Evolutionary conservation across 2,113 vertebrate genomes (phyloP), one percentile per base, ranked within the genome.

Genomic region (Pungitius pungitius): DNA sequence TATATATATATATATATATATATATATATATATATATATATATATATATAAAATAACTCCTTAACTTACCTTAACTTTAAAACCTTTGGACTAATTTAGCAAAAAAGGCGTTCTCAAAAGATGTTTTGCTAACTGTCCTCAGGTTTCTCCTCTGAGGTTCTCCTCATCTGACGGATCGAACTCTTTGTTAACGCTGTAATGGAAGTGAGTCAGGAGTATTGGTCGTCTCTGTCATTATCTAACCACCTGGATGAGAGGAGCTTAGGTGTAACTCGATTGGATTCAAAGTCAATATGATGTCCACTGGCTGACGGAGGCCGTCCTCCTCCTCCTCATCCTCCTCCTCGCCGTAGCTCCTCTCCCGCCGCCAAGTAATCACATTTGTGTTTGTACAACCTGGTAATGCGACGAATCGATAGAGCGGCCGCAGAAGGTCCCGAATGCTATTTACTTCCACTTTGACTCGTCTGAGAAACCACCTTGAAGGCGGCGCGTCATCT

Each of bases 331-430:
- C 49, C 30, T 47, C 61, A 73, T 84, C 49, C 63, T 3, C 59
- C 58, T 42, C 76, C 81, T 80, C 75, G 43, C 74, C 52, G 49
- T 64, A 12, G 66, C 84, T 84, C 82, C 72, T 6, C 69, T 73
- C 43, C 65, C 3, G 56, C 62, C 47, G 49, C 35, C 37, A 43
- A 69, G 60, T 90, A 80, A 90, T 87, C 77, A 14, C 66, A 85
- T 90, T 87, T 89, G 68, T 87, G 85, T 86, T 86, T 80, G 86
- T 83, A 84, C 80, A 56, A 76, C 24, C 69, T 75, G 76, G 75
- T 86, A 78, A 86, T 75, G 43, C 75, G 24, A 77, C 7, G 45
- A 68, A 80, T 84, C 30, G 51, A 52, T 82, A 79, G 45, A 68
- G 82, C 24, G 62, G 76, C 72, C 35, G 37, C 49, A 17, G 11